Base-by-base conservation (phyloP, 2,797 vertebrate species). In the Sebastes steindachneri region DNA sequence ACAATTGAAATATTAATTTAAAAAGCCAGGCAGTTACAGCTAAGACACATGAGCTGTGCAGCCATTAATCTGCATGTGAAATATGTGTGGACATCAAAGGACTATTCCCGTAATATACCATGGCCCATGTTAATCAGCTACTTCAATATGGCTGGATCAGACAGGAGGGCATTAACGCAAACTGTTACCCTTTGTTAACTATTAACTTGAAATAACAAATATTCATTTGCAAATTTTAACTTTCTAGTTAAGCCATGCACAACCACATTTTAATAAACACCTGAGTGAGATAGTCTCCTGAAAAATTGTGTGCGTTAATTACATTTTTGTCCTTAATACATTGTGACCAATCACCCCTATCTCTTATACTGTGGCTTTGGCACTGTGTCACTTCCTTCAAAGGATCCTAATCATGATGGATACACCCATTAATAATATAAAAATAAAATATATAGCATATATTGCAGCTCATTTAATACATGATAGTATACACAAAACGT, bases 21-120 rank as follows among this genome's bases (percentile, higher is more conserved):
- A 68, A 82, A 84, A 75, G 68, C 72, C 68, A 77, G 68, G 78
- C 70, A 64, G 31, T 45, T 64, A 70, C 41, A 86, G 60, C 67
- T 51, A 26, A 68, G n/a, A 85, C 68, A 84, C n/a, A 66, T 21
- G 17, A 75, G 37, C 3, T 76, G 55, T 28, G 33, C 77, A 87
- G 73, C 70, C 70, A 77, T 76, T 78, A 54, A 67, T 77, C 9
- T 76, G 68, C 9, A 33, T 75, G 21, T 75, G 62, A 68, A 89
- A 58, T 41, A 75, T 23, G 31, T 65, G 83, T 86, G 92, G 90
- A 93, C 93, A 93, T 93, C 92, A 93, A 93, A 93, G 90, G 90
- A 93, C 91, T 92, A 88, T 82, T 83, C 68, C 86, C 86, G 66
- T 82, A 80, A 64, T 88, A 84, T 84, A 88, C 80, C 82, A 83